Evolutionary conservation across 2,888 invertebrate genomes (phyloP), one percentile per base, ranked within the genome.

Genomic region (Drosophila peninsularis): DNA sequence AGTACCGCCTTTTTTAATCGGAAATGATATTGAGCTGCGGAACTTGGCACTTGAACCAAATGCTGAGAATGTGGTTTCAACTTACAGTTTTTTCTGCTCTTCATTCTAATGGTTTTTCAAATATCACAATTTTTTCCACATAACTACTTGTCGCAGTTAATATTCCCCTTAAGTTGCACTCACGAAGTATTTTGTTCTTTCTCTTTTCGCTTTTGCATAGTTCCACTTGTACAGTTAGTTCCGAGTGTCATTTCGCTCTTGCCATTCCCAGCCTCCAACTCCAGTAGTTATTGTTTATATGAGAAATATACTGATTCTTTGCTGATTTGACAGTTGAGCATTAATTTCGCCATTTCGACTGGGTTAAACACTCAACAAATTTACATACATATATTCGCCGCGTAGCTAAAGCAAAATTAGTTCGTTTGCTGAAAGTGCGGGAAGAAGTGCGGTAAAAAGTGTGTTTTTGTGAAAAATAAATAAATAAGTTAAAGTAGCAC

Each of bases 1-100:
- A 21, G 91, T 92, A 47, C 79, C 45, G 63, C 70, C 21, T 24
- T 91, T 90, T 80, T 92, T 93, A 72, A 71, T 84, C 56, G 76
- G 79, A 52, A 83, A 82, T 54, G 55, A 58, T 17, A 82, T 90
- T 71, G 78, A 90, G 69, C 71, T 82, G 79, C 85, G 85, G 61
- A 75, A 85, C 49, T 92, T 89, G 58, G 66, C 90, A 70, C 84
- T 92, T 63, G 74, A 91, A 56, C 71, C 83, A 76, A 70, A 75
- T 44, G 44, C 37, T 36, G 37, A 45, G 47, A 54, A 50, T 69
- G 49, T 49, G 52, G 81, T 65, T 89, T 92, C 66, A 72, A 70
- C 60, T 90, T 88, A 85, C 83, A 66, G 53, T 78, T 85, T 71
- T 71, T 30, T 30, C 10, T 30, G 9, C 10, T 10, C 10, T 30